A percentile compares a stretch with the other conserved stretches of the same genome.
These are phyloP conservation scores for Pogonognathellus flavescens DNA, from an alignment of 1,140 invertebrate genomes.

Conservation along the genomic window DNA sequence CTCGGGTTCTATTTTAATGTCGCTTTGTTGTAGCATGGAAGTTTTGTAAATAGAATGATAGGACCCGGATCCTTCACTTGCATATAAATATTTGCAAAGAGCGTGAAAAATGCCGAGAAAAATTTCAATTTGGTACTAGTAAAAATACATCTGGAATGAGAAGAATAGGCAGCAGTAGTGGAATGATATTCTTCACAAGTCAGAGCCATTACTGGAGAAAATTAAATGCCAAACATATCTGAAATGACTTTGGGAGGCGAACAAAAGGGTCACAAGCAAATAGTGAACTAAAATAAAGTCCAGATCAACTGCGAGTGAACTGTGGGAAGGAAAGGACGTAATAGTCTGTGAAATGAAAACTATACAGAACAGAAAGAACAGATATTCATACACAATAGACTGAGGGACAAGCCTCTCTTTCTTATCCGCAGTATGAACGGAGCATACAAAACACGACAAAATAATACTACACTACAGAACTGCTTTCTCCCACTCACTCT, in stretches of 20 bases:
- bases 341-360: not conserved
- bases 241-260: conserved; percentile 60
- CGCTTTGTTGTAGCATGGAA: too few species aligned
- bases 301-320: not conserved
- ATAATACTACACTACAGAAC: too few species aligned
- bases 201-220: conserved; percentile 60
- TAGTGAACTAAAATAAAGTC: not conserved
- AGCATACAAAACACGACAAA: not conserved
- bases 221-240: conserved; percentile 66
- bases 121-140: conserved; percentile 54
- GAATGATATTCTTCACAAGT: conserved; percentile 12
- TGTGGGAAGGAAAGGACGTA: not conserved
- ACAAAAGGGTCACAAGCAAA: conserved; percentile 6
- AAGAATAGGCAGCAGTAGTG: not conserved
- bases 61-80: not conserved
- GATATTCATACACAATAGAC: too few species aligned
- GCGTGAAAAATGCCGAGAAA: conserved; percentile 35
- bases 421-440: not conserved
- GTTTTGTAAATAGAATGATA: too few species aligned
- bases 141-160: conserved; percentile 23
- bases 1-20: too few species aligned
- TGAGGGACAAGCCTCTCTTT: not conserved
- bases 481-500: too few species aligned
- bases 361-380: too few species aligned
- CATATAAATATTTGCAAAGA: not conserved